Evolutionary conservation across 2,113 vertebrate genomes (phyloP), one percentile per base, ranked within the genome.

Genomic region (Pungitius pungitius): DNA sequence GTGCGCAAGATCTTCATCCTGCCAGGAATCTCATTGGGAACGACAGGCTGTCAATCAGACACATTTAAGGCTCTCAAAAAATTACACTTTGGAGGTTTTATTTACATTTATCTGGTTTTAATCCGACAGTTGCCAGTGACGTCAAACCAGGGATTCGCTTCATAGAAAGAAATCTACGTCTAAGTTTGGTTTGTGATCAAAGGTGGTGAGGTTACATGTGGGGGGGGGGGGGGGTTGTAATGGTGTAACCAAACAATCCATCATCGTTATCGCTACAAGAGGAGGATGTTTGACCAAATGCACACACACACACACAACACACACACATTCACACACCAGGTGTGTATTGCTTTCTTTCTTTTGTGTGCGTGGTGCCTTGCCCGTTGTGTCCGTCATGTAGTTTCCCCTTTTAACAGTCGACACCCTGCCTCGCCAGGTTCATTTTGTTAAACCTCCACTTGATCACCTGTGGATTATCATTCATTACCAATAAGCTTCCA

Each of bases 221-320:
- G 30, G 2, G 30, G 30, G 1, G 30, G 30, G 6, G 30, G 30
- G 30, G 30, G 30, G n/a, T n/a, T 70, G 60, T 73, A 52, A 73
- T 30, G 54, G 61, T 10, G 66, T 66, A 83, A 73, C 27, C 42
- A 33, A 37, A 20, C 54, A 33, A 17, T 33, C 26, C 9, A n/a
- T n/a, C n/a, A n/a, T n/a, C n/a, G n/a, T n/a, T n/a, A n/a, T n/a
- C n/a, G n/a, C n/a, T n/a, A n/a, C n/a, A n/a, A n/a, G n/a, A 78
- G 57, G 24, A 77, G 61, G 55, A 78, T 82, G 73, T 88, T 84
- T 87, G 77, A 72, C 43, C 30, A 60, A 17, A 27, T 69, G 57
- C n/a, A 12, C 42, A 43, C 42, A 43, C 15, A 18, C 15, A 17
- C 42, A 42, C 39, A 40, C 39, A 40, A 14, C 12, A 14, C 39